These are phyloP conservation scores for Bombyx mori DNA, from an alignment of 1,140 invertebrate genomes.

Conservation along the genomic window ASM3026992v2 NC_085124.1:7241001-7241500, in stretches of 20 bases:
- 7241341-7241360: conserved; percentile 67
- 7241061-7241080: too few species aligned
- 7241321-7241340: conserved; percentile 66
- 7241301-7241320: conserved; percentile 43
- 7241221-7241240: conserved; percentile 67
- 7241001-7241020: conserved; percentile 63
- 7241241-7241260: conserved; percentile 67
- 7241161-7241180: too few species aligned
- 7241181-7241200: too few species aligned
- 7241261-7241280: conserved; percentile 66
- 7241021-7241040: conserved; percentile 21
- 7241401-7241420: conserved; percentile 54
- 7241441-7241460: too few species aligned
- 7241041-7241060: too few species aligned
- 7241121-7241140: too few species aligned
- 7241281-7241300: conserved; percentile 66
- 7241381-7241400: conserved; percentile 52
- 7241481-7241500: too few species aligned
- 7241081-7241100: conserved; percentile 13
- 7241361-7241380: conserved; percentile 60
- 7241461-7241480: too few species aligned
- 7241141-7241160: too few species aligned
- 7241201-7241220: conserved; percentile 43
- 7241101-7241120: too few species aligned
- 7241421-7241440: too few species aligned